A percentile compares a stretch with the other conserved stretches of the same genome.
phyloP scores from a whole-genome alignment of 1,140 invertebrate species.

The Doryteuthis pealeii region DNA sequence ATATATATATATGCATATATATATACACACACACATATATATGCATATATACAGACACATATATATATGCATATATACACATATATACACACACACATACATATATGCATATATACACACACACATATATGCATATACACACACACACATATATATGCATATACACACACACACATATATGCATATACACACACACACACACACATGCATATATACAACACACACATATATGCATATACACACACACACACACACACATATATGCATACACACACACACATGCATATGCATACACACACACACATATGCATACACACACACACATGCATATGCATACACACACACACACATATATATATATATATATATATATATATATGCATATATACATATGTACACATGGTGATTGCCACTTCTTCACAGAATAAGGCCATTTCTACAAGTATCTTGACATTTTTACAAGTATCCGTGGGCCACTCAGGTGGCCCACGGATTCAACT shows the following conservation, averaged over 20 bases:
- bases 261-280: neutral
- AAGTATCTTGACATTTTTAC: too few relatives aligned
- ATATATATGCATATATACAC: neutral
- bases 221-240: slow-evolving; percentile 5
- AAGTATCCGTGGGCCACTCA: too few relatives aligned
- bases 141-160: neutral
- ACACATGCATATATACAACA: slow-evolving; percentile 3
- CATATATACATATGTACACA: too few relatives aligned
- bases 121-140: neutral
- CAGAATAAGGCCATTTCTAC: too few relatives aligned
- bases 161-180: neutral
- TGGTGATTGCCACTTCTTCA: too few relatives aligned
- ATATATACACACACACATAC: neutral
- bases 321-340: too few relatives aligned
- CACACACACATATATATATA: too few relatives aligned
- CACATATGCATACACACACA: neutral
- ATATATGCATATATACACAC: neutral
- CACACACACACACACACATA: neutral
- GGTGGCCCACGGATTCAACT: too few relatives aligned
- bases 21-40: too few relatives aligned
- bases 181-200: neutral
- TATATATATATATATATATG: too few relatives aligned
- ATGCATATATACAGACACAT: too few relatives aligned
- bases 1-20: too few relatives aligned
- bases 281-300: neutral